Evolutionary conservation across 2,797 vertebrate genomes (phyloP), one percentile per base, ranked within the genome.

Genomic region (Sciurus vulgaris): DNA sequence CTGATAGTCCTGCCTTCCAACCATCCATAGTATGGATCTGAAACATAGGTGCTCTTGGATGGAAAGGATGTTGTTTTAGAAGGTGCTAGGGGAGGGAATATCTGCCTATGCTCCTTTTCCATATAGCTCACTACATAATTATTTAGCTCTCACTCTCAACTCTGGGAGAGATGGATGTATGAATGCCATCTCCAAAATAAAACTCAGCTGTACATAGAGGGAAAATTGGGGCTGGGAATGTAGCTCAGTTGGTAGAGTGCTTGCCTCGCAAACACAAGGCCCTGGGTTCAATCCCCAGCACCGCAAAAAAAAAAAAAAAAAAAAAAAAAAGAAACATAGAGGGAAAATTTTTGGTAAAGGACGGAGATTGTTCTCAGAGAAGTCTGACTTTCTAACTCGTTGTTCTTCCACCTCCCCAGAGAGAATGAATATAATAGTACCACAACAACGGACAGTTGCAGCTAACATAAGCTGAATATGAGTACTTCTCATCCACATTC

Each of bases 401-500:
- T 15, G 7, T 44, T 41, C n/a, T 17, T 82, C 44, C 26, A 20
- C 7, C 54, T 69, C 35, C 44, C 20, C 44, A 41, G 65, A 76
- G 11, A 12, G 22, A 12, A 5, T 26, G 4, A 59, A 20, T 8
- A 10, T 26, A 7, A 38, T 2, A 10, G 47, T 10, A n/a, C 38
- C 20, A 11, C 5, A 4, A 47, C 20, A 89, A 12, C 7, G 24
- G 44, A 10, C 8, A 59, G 35, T 28, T n/a, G 35, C 10, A 12
- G 28, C 10, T 35, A 49, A 7, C 15, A 12, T 18, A 5, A 65
- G 2, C 26, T n/a, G 17, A 51, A 5, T 33, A 14, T 9, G 17
- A 24, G 13, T 24, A 7, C 4, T 26, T n/a, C 7, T 18, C 65
- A 2, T 8, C 9, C 30, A 15, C 1, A 0, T 1, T 54, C 9